Evolutionary conservation across 2,113 vertebrate species (phyloP), one percentile per base, ranked within the genome.

Genomic region (Solea solea): DNA sequence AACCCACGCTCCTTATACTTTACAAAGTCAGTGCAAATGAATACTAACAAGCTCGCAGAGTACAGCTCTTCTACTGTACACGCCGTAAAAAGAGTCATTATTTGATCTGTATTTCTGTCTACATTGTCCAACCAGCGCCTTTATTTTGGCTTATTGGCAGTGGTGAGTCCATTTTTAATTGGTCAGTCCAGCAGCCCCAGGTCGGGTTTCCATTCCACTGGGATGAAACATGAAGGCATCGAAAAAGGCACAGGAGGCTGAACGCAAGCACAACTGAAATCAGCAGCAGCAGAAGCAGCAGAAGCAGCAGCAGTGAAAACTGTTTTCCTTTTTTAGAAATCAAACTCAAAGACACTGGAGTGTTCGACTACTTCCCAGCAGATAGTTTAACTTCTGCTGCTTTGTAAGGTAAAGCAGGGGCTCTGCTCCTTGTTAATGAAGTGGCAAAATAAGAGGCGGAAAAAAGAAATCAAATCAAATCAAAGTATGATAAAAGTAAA

Each of bases 161-260:
- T 78, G 60, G 60, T 71, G 13, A 88, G 83, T 90, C 64, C 27
- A 76, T 86, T 71, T 60, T 10, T 62, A 71, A 73, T 46, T 14
- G 2, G 9, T 89, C 71, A 73, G 84, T 92, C 81, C 67, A 76
- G 90, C 90, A 93, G 93, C 93, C 57, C 93, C 93, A 94, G 91
- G 91, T 74, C 81, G 87, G 89, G 89, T 86, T 86, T 90, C 89
- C 83, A 75, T 63, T 82, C 82, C 90, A 91, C 88, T 62, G 74
- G 74, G 81, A 89, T 89, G 90, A 92, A 94, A 93, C 93, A 93
- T 92, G 90, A 90, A 90, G 86, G 88, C 90, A 89, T 85, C 82
- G 71, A 71, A 84, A 84, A 88, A 59, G 12, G 86, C 81, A 89
- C 73, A 81, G 84, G 89, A 89, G 83, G 85, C 58, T 16, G 76